Evolutionary conservation across 2,797 vertebrate species (phyloP), one percentile per base, ranked within the genome.

Genomic region (Columba guinea): DNA sequence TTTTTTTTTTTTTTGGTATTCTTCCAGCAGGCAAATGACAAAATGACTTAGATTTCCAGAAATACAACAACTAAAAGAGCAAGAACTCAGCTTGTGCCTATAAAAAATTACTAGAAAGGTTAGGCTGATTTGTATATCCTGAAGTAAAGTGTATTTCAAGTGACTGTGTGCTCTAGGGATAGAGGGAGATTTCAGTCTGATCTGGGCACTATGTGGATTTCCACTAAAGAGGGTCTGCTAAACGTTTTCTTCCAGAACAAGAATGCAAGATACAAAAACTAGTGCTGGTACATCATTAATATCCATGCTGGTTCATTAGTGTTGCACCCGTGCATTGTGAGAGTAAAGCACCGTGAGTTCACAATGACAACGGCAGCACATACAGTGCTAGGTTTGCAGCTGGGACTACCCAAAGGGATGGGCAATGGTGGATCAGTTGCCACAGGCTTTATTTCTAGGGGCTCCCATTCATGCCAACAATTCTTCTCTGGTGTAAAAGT

Each of bases 21-120:
- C 44, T 46, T 46, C 22, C 37, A 67, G 48, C 1, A 3, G n/a
- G 21, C 7, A 95, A 94, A 95, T 35, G 17, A 20, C 26, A 94
- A 80, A 91, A 91, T 85, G 0, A 82, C 68, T 83, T 81, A 35
- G n/a, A 41, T 89, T 87, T 77, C 34, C 81, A 39, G 28, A 65
- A 87, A 79, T 91, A 48, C 15, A 84, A 18, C 11, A 87, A 92
- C 88, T 92, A 76, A 85, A 94, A 93, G 27, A 79, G 5, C 51
- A 85, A 85, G 41, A 87, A 78, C 9, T 67, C 64, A 83, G 22
- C 39, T 76, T 82, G 23, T 26, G 13, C 16, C 35, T 68, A 17
- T 59, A 65, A 84, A 82, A 82, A 92, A 89, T 64, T 2, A 74
- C 53, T 89, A 44, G 41, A 93, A 91, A 39, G 2, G 5, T 53